These are phyloP conservation scores for Mastacembelus armatus DNA, from an alignment of 2,797 vertebrate genomes.

Conservation along the genomic window DNA sequence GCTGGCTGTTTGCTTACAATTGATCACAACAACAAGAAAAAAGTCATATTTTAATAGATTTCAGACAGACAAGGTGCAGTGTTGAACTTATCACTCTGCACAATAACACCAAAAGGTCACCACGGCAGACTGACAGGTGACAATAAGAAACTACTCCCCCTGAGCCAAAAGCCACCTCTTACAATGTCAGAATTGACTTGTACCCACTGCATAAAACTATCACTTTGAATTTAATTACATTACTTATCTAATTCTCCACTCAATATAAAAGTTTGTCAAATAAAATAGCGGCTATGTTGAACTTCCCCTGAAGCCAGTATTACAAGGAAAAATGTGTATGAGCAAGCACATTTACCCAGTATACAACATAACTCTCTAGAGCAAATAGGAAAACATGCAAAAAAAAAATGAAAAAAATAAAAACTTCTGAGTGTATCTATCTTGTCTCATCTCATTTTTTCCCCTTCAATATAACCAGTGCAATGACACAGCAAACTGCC, in stretches of 20 bases:
- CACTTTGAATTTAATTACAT: conserved; percentile 5
- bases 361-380: not conserved
- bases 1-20: not conserved
- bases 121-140: not conserved
- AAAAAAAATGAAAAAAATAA: conserved; percentile 13
- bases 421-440: no score
- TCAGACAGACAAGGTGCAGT: not conserved
- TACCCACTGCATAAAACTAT: no score
- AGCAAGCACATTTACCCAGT: conserved; percentile 1
- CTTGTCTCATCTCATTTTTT: conserved; percentile 5
- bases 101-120: not conserved
- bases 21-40: no score
- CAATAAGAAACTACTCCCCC: conserved; percentile 6
- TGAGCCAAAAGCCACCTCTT: no score
- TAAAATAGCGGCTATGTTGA: conserved; percentile 1
- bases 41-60: no score
- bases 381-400: conserved; percentile 1
- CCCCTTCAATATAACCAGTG: conserved; percentile 1
- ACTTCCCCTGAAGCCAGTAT: not conserved
- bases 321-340: not conserved
- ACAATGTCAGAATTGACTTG: no score
- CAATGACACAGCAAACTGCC: not conserved
- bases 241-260: not conserved
- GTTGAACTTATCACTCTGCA: not conserved
- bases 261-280: no score